Evolutionary conservation across 2,797 vertebrate genomes (phyloP), one percentile per base, ranked within the genome.

Genomic region (Harpagifer antarcticus): DNA sequence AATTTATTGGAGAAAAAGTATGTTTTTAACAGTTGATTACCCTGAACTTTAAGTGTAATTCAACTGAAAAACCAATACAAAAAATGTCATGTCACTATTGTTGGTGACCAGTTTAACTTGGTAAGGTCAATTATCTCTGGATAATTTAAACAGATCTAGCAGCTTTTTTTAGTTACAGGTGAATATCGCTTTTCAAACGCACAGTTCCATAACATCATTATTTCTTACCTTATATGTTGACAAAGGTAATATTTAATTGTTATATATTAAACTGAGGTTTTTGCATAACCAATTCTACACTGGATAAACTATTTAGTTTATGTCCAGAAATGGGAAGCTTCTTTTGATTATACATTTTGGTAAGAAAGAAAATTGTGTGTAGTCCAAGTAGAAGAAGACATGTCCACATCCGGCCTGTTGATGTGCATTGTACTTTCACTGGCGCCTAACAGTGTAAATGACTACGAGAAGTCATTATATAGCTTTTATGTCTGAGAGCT

Each of bases 401-500:
- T 72, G 44, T 64, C 52, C 62, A 58, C 72, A 52, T 67, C 67
- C 53, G 58, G 60, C 37, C 50, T 65, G 61, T 70, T 76, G 45
- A 60, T 70, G 43, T 65, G 33, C 72, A 16, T 33, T 27, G 37
- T 64, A 66, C 74, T 78, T 83, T 68, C 50, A 54, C 56, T 67
- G 78, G 71, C 48, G 64, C 74, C 65, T 76, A 55, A 27, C 17
- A 76, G 69, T 72, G 52, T 47, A 81, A 75, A 76, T 59, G 45
- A 78, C 65, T 72, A 20, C 50, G 53, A 73, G 63, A 76, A 61
- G 57, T 74, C 81, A 79, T 84, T 88, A 81, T 37, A 9, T 37
- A 74, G 79, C 65, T 78, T 72, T 79, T 56, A 79, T 53, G 70
- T 69, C 66, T 75, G 62, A 79, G 58, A 83, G 75, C 10, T 76